phyloP scores from a whole-genome alignment of 2,888 invertebrate species.

The Gymnosoma rotundatum region DNA sequence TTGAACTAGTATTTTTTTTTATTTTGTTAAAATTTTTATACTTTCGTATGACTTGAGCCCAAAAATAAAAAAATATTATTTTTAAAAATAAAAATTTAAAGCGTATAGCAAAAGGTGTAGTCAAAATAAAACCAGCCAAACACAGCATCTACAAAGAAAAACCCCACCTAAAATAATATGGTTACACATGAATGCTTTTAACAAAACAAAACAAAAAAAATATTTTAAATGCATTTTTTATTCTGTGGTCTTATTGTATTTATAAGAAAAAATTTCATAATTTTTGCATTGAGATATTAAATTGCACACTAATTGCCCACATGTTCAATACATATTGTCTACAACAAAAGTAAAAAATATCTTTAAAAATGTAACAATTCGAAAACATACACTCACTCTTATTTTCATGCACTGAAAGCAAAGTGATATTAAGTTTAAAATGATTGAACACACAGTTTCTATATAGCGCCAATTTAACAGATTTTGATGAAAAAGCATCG shows the following conservation, averaged over 20 bases:
- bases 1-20: slow-evolving; percentile 56
- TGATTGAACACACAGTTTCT: too few species aligned
- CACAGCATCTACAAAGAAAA: slow-evolving; percentile 23
- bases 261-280: slow-evolving; percentile 62
- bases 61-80: slow-evolving; percentile 29
- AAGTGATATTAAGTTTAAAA: too few species aligned
- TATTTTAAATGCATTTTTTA: slow-evolving; percentile 29
- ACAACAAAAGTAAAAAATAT: slow-evolving; percentile 30
- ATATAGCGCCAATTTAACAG: too few species aligned
- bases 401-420: neutral
- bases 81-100: slow-evolving; percentile 22
- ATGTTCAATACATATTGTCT: slow-evolving; percentile 52
- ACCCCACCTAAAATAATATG: slow-evolving; percentile 65
- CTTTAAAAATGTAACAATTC: slow-evolving; percentile 24
- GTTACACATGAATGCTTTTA: slow-evolving; percentile 64
- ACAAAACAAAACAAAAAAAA: slow-evolving; percentile 41
- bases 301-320: slow-evolving; percentile 69
- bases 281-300: slow-evolving; percentile 69
- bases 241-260: slow-evolving; percentile 23
- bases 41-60: slow-evolving; percentile 59
- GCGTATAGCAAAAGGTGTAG: slow-evolving; percentile 55
- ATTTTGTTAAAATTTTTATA: slow-evolving; percentile 48
- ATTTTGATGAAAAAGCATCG: too few species aligned
- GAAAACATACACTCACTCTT: neutral
- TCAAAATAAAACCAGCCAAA: slow-evolving; percentile 29